Evolutionary conservation across 2,797 vertebrate species (phyloP).

Genomic region (Alfaro cultratus): DNA sequence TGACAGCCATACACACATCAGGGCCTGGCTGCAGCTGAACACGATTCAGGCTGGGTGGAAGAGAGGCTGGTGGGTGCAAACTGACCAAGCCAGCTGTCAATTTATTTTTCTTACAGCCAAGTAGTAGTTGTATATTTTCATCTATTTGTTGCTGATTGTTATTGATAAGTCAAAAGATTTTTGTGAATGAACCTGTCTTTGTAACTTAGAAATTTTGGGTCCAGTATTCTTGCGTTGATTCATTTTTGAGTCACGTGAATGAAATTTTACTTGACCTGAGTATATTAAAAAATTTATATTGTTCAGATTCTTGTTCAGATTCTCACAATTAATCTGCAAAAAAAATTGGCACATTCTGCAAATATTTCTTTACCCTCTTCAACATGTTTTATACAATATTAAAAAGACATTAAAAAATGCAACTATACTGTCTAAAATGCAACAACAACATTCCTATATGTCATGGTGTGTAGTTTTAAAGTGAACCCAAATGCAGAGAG

Average conservation of each 20-base stretch:
- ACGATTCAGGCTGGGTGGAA: conserved; percentile 33
- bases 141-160: not conserved
- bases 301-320: too few relatives aligned
- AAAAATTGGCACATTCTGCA: too few relatives aligned
- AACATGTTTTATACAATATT: too few relatives aligned
- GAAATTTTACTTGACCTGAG: not conserved
- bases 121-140: not conserved
- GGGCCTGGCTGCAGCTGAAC: conserved; percentile 51
- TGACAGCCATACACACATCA: conserved; percentile 67
- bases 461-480: too few relatives aligned
- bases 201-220: not conserved
- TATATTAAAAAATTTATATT: not conserved
- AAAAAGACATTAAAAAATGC: too few relatives aligned
- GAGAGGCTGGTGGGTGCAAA: conserved; percentile 36
- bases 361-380: too few relatives aligned
- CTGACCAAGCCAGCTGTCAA: conserved; percentile 20
- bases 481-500: too few relatives aligned
- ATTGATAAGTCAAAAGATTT: not conserved
- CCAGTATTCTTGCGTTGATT: not conserved
- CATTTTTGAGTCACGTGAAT: not conserved
- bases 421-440: too few relatives aligned
- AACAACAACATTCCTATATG: too few relatives aligned
- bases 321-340: too few relatives aligned
- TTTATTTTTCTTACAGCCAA: not conserved
- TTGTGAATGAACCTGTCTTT: not conserved